Conservation (phyloP, 1,140 invertebrate species). For the Neoseiulus cucumeris region DNA sequence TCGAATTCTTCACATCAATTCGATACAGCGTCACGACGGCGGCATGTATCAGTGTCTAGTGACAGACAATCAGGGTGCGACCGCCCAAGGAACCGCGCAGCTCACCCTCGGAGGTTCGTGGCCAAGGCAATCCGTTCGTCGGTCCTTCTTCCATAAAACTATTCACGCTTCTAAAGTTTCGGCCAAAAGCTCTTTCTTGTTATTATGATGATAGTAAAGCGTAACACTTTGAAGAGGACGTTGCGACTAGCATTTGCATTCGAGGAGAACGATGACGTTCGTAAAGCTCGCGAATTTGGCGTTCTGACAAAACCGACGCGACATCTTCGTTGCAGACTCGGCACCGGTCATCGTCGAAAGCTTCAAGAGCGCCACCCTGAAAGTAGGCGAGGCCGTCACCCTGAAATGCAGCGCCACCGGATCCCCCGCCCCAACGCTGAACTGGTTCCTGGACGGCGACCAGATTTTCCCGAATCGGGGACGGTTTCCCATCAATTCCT, state of each 20-base stretch:
- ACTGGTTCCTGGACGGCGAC: neutral
- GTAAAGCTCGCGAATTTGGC: too few species aligned
- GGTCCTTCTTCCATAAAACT: too few species aligned
- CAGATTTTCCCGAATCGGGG: neutral
- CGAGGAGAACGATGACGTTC: too few species aligned
- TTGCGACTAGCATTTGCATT: too few species aligned
- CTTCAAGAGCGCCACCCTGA: conserved; percentile 19
- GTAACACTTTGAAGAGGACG: too few species aligned
- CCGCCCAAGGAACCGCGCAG: conserved; percentile 54
- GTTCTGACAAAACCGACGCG: too few species aligned
- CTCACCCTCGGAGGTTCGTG: conserved; percentile 51
- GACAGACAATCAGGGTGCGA: conserved; percentile 42
- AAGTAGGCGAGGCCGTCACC: conserved; percentile 19
- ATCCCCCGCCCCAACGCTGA: conserved; percentile 18
- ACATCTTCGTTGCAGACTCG: conserved; percentile 17
- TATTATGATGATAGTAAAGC: too few species aligned
- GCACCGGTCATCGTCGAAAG: conserved; percentile 21
- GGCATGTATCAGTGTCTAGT: conserved; percentile 59
- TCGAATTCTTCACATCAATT: conserved; percentile 23
- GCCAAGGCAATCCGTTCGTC: too few species aligned
- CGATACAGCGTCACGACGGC: conserved; percentile 25
- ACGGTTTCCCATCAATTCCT: neutral
- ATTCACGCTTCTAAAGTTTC: too few species aligned
- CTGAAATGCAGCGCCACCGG: conserved; percentile 22
- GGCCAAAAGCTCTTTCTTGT: too few species aligned